Evolutionary conservation across 2,113 vertebrate species (phyloP).

Genomic region (Poeciliopsis turrubarensis): DNA sequence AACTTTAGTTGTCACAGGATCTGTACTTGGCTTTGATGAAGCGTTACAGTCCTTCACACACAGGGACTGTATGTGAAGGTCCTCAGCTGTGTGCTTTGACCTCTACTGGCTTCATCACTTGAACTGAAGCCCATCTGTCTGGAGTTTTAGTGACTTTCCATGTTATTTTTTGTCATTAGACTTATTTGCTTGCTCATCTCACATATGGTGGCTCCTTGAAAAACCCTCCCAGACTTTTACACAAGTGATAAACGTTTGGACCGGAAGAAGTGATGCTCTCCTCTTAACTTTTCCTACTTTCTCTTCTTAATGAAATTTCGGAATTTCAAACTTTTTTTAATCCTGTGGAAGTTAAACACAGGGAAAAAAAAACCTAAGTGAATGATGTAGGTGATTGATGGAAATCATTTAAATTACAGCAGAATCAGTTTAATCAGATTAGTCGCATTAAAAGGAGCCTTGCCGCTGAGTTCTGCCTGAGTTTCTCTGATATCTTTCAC

Average conservation of each 20-base stretch:
- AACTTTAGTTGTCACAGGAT: conserved; percentile 50
- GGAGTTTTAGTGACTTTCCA: conserved; percentile 34
- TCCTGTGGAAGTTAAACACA: background rate
- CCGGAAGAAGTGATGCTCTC: conserved; percentile 41
- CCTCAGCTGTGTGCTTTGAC: conserved; percentile 51
- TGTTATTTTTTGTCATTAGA: conserved; percentile 67
- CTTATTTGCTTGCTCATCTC: conserved; percentile 80
- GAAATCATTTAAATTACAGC: background rate
- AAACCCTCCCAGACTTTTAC: background rate
- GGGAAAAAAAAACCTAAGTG: background rate
- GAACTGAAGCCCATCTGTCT: conserved; percentile 53
- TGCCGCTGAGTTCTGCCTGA: conserved; percentile 10
- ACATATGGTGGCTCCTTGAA: conserved; percentile 24
- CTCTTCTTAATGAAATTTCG: background rate
- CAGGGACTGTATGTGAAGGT: conserved; percentile 29
- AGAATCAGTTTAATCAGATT: conserved; percentile 13
- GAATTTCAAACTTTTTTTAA: background rate
- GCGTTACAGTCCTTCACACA: conserved; percentile 46
- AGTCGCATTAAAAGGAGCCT: conserved; percentile 2
- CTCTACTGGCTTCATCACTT: conserved; percentile 48
- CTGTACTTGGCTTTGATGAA: conserved; percentile 60
- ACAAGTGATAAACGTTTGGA: conserved; percentile 58
- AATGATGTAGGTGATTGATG: background rate
- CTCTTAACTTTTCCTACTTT: conserved; percentile 2
- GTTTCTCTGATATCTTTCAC: conserved; percentile 45